Conservation (phyloP, 2,888 invertebrate species). For the Celastrina argiolus region DNA sequence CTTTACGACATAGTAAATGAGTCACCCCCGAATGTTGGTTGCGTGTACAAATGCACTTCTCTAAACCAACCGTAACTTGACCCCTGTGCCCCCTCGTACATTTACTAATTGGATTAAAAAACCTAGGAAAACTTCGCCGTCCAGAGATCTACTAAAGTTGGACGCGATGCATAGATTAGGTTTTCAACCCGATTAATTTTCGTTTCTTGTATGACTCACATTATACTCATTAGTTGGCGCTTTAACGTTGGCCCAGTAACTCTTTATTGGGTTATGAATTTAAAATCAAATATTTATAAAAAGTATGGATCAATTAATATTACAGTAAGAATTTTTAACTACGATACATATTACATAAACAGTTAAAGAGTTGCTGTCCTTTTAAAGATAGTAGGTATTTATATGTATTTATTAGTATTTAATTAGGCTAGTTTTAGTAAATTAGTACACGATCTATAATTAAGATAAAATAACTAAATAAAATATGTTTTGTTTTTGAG, state of each 20-base stretch:
- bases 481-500: too few relatives aligned
- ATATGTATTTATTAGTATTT: too few relatives aligned
- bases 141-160: constrained; percentile 39
- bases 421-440: too few relatives aligned
- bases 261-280: background rate
- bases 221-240: constrained; percentile 19
- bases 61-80: constrained; percentile 42
- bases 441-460: too few relatives aligned
- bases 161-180: constrained; percentile 40
- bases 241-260: background rate
- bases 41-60: constrained; percentile 52
- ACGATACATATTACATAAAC: too few relatives aligned
- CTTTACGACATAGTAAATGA: constrained; percentile 41
- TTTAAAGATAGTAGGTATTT: too few relatives aligned
- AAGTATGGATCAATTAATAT: too few relatives aligned
- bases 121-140: constrained; percentile 35
- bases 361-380: too few relatives aligned
- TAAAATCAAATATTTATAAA: background rate
- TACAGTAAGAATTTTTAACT: too few relatives aligned
- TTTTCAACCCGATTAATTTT: constrained; percentile 36
- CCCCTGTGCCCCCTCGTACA: constrained; percentile 40
- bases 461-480: too few relatives aligned
- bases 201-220: constrained; percentile 34
- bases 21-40: constrained; percentile 45
- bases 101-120: constrained; percentile 42